Base-by-base conservation (phyloP, 2,888 invertebrate genomes). In the Ceramica pisi region DNA sequence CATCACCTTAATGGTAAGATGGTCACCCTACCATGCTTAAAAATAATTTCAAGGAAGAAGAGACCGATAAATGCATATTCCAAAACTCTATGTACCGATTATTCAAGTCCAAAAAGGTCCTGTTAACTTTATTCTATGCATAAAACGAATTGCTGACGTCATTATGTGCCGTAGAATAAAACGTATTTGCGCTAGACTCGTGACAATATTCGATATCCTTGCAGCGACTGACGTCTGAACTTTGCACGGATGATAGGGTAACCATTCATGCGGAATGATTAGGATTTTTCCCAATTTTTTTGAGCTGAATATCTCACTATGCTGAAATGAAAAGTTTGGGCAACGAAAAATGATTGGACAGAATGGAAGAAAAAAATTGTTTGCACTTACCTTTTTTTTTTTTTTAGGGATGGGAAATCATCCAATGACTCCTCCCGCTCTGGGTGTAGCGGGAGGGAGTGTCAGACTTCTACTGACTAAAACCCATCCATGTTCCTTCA, bases 181-280 rank as follows among this genome's bases (percentile, higher is more conserved):
- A 51, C 38, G 50, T 21, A 74, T 75, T 44, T 60, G 44, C 12
- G 31, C 41, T 60, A 16, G 23, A 57, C 31, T 9, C 62, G 63
- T 44, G 70, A 77, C 60, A 56, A 55, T 51, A 65, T 71, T 62
- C 38, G 57, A 77, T 72, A 62, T 62, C 53, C 56, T 51, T 59
- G 67, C 51, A 66, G 14, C 56, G 61, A 35, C 16, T 72, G 73
- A 63, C 73, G 48, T 66, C 6, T 62, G 62, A 67, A 62, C 73
- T 53, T 63, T 78, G 26, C 56, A 44, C 46, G 46, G 46, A 63
- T 35, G 53, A 38, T 55, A 55, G 53, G 51, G 73, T 26, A 26
- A 60, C 57, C 72, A 67, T 38, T 23, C 14, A 10, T 23, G 23
- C 23, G 12, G 67, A 50, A 44, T 62, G 26, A 62, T 53, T 14